phyloP scores from a whole-genome alignment of 2,888 invertebrate genomes.

The Limnephilus auricula region DNA sequence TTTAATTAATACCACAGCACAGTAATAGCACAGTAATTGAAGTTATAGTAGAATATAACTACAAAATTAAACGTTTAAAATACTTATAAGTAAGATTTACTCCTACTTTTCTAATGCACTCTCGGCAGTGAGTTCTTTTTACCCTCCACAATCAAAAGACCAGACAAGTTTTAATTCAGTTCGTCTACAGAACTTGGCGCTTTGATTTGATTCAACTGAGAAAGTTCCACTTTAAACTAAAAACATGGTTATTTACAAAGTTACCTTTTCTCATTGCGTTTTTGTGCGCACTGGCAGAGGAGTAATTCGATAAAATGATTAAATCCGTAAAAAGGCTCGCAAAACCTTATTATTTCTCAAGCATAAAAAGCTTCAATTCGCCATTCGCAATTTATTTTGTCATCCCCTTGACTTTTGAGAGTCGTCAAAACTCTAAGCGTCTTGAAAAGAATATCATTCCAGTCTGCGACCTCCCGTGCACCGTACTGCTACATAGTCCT shows the following conservation, averaged over 20 bases:
- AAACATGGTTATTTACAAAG: neutral
- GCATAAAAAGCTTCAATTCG: slow-evolving; percentile 26
- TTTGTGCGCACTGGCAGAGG: neutral
- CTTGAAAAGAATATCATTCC: slow-evolving; percentile 39
- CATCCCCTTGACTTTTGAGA: slow-evolving; percentile 19
- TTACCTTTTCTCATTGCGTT: neutral
- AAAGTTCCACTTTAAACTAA: neutral
- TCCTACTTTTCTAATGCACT: neutral
- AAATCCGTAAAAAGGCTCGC: neutral
- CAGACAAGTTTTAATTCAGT: neutral
- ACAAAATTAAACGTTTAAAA: neutral
- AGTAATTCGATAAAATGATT: neutral
- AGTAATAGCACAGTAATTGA: neutral
- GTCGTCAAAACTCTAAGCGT: slow-evolving; percentile 8
- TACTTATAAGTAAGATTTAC: neutral
- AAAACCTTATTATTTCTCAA: slow-evolving; percentile 31
- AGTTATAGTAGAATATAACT: neutral
- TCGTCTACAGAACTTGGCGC: neutral
- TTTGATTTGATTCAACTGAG: neutral
- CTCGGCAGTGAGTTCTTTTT: neutral
- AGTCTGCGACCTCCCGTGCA: neutral
- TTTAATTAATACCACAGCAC: no score
- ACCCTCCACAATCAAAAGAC: neutral
- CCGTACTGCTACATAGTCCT: slow-evolving; percentile 6
- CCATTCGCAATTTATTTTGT: slow-evolving; percentile 38